Evolutionary conservation across 2,113 vertebrate genomes (phyloP).

Genomic region (Pteronura brasiliensis): DNA sequence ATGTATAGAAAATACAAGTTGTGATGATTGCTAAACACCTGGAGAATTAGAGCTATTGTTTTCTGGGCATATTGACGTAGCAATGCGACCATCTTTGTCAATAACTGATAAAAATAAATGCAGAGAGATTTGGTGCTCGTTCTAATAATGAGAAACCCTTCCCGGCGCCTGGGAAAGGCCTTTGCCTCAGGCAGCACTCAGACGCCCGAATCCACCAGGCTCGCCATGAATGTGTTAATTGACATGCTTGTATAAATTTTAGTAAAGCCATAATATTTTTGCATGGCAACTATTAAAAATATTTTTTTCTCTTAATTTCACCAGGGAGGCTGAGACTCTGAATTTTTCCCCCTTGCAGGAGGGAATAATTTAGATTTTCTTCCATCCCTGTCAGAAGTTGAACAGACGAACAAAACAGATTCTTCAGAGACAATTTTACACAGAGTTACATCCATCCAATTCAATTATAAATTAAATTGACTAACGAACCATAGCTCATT

Average conservation of each 20-base stretch:
- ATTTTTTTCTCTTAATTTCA: constrained; percentile 88
- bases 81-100: constrained; percentile 61
- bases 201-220: constrained; percentile 69
- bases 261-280: constrained; percentile 86
- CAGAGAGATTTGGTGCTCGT: constrained; percentile 42
- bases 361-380: constrained; percentile 90
- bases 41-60: constrained; percentile 71
- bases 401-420: constrained; percentile 93
- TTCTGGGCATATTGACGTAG: constrained; percentile 69
- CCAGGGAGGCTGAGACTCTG: constrained; percentile 86
- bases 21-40: constrained; percentile 70
- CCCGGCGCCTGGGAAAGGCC: constrained; percentile 47
- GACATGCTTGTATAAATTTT: constrained; percentile 83
- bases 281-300: constrained; percentile 87
- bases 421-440: constrained; percentile 92
- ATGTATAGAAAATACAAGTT: constrained; percentile 74
- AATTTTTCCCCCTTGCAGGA: constrained; percentile 84
- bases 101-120: constrained; percentile 74
- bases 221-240: constrained; percentile 83
- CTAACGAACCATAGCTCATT: constrained; percentile 96
- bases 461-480: constrained; percentile 97
- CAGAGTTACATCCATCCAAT: constrained; percentile 94
- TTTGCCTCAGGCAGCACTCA: constrained; percentile 59
- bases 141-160: constrained; percentile 70
- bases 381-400: constrained; percentile 89